phyloP scores from a whole-genome alignment of 2,797 vertebrate species.

The Aselliscus stoliczkanus region DNA sequence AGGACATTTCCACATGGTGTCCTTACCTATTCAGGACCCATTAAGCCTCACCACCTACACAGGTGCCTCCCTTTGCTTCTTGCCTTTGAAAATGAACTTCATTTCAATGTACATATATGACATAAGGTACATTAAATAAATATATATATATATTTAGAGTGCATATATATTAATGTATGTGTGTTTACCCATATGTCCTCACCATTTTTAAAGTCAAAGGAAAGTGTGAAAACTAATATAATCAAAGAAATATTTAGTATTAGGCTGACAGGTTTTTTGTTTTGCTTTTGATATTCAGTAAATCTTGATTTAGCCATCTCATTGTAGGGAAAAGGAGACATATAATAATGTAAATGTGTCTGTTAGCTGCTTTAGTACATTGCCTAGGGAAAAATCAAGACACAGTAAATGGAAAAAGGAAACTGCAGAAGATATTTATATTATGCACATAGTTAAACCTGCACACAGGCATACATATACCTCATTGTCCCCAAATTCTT shows the following conservation, averaged over 20 bases:
- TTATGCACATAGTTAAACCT: background rate
- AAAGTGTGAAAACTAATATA: background rate
- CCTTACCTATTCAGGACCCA: background rate
- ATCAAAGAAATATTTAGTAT: background rate
- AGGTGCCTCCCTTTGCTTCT: background rate
- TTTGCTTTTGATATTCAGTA: background rate
- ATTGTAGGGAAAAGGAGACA: background rate
- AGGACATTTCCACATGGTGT: constrained; percentile 1
- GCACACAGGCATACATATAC: fast-evolving
- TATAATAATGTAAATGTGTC: background rate
- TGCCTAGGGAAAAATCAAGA: background rate
- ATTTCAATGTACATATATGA: background rate
- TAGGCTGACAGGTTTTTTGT: background rate
- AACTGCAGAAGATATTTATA: background rate
- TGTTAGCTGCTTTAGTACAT: background rate
- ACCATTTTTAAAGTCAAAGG: background rate
- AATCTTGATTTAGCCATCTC: background rate
- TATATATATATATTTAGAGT: background rate
- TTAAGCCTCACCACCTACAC: background rate
- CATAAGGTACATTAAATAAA: background rate
- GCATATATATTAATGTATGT: background rate
- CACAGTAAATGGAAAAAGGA: background rate
- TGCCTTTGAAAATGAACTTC: constrained; percentile 11
- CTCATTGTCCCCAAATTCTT: background rate
- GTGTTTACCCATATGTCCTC: background rate